phyloP scores from a whole-genome alignment of 2,797 vertebrate species.

The Etheostoma perlongum region DNA sequence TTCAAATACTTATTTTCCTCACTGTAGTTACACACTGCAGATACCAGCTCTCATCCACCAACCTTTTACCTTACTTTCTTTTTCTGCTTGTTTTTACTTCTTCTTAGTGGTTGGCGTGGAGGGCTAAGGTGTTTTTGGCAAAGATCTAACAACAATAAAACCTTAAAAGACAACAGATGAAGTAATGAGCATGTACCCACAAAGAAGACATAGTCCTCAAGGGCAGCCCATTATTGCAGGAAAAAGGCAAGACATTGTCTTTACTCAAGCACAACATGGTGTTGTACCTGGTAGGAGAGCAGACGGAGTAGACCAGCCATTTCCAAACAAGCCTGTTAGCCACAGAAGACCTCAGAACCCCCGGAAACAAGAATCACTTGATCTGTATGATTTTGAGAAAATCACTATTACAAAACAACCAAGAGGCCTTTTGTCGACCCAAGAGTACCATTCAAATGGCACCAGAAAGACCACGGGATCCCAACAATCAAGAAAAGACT shows the following conservation, averaged over 20 bases:
- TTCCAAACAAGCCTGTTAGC: constrained; percentile 87
- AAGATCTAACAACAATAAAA: constrained; percentile 22
- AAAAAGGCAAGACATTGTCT: constrained; percentile 24
- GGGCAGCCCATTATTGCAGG: constrained; percentile 45
- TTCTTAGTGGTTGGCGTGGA: constrained; percentile 45
- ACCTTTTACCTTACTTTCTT: neutral
- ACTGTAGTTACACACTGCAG: too few species aligned
- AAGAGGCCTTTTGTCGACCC: neutral
- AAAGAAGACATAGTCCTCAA: constrained; percentile 39
- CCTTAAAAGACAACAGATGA: constrained; percentile 68
- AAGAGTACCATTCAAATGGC: constrained; percentile 18
- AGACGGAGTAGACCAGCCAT: constrained; percentile 78
- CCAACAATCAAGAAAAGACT: constrained; percentile 21
- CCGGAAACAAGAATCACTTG: constrained; percentile 24
- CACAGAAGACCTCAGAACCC: constrained; percentile 69
- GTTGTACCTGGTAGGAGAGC: constrained; percentile 55
- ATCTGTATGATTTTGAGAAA: constrained; percentile 53
- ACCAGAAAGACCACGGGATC: constrained; percentile 28
- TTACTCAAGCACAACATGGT: constrained; percentile 45
- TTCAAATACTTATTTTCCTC: too few species aligned
- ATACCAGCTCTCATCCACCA: too few species aligned
- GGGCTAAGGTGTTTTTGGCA: constrained; percentile 31
- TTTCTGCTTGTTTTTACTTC: constrained; percentile 40
- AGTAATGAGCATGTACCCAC: constrained; percentile 49
- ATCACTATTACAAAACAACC: constrained; percentile 38